Evolutionary conservation across 2,888 invertebrate genomes (phyloP).

Genomic region (Campoplex capitator): DNA sequence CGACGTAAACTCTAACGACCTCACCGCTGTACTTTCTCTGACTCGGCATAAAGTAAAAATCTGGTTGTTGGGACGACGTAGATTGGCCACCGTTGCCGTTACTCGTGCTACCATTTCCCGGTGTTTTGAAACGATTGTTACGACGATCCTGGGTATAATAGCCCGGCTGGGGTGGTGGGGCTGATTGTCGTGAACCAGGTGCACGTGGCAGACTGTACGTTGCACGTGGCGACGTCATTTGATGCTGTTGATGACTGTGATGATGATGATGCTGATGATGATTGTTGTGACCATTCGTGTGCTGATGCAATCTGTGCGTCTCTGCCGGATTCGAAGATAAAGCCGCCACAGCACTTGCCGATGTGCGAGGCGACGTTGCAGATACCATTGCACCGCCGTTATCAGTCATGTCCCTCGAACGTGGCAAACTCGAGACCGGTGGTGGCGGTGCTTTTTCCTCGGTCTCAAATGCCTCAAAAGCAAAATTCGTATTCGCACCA

Average conservation of each 20-base stretch:
- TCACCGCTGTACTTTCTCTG: slow-evolving; percentile 97
- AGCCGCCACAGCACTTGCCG: slow-evolving; percentile 55
- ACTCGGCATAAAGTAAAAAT: slow-evolving; percentile 98
- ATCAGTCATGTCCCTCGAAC: slow-evolving; percentile 78
- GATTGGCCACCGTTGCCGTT: slow-evolving; percentile 69
- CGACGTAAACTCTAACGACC: slow-evolving; percentile 93
- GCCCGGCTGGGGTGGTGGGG: slow-evolving; percentile 84
- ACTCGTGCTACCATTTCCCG: slow-evolving; percentile 69
- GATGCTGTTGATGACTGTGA: slow-evolving; percentile 67
- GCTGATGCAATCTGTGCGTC: slow-evolving; percentile 64
- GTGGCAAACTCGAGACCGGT: slow-evolving; percentile 82
- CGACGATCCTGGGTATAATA: slow-evolving; percentile 87
- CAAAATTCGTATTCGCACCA: slow-evolving; percentile 93
- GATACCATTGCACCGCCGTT: slow-evolving; percentile 48
- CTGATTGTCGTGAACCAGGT: slow-evolving; percentile 85
- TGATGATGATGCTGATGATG: slow-evolving; percentile 46
- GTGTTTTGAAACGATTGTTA: slow-evolving; percentile 80
- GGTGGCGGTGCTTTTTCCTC: slow-evolving; percentile 88
- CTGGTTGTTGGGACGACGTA: slow-evolving; percentile 87
- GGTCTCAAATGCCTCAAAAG: slow-evolving; percentile 94
- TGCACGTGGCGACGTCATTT: slow-evolving; percentile 85
- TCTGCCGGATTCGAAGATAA: slow-evolving; percentile 57
- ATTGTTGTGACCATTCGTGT: slow-evolving; percentile 86
- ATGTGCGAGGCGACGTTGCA: slow-evolving; percentile 50
- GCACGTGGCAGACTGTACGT: slow-evolving; percentile 92